A percentile compares a stretch with the other conserved stretches of the same genome.
These are phyloP conservation scores for Theonella swinhoei DNA, from an alignment of 37 sponge, comb jelly and placozoan genomes.

Conservation along the genomic window DNA sequence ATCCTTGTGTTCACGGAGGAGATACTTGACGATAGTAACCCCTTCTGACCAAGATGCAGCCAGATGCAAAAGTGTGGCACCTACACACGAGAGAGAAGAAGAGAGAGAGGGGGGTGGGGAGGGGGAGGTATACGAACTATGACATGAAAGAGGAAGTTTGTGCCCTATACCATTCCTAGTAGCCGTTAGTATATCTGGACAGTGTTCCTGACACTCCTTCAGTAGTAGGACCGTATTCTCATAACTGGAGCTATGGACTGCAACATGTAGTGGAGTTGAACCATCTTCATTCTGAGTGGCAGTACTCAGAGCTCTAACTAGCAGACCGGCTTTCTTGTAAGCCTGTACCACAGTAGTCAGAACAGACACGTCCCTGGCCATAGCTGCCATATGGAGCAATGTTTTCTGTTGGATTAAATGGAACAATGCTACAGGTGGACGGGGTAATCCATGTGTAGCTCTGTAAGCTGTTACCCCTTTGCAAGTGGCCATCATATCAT, in stretches of 20 bases:
- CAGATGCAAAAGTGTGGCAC: slow-evolving; percentile 44
- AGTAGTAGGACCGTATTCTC: not conserved
- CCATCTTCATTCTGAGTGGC: not conserved
- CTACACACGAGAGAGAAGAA: too few relatives aligned
- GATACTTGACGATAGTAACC: slow-evolving; percentile 31
- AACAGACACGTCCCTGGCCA: not conserved
- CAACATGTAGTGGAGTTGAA: not conserved
- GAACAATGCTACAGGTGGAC: too few relatives aligned
- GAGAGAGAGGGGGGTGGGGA: too few relatives aligned
- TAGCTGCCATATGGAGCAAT: slow-evolving; percentile 41
- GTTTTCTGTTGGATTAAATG: slow-evolving; percentile 3
- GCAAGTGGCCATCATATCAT: not conserved
- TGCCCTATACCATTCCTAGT: not conserved
- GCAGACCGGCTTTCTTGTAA: slow-evolving; percentile 33
- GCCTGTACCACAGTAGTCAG: slow-evolving; percentile 25
- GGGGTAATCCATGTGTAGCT: too few relatives aligned
- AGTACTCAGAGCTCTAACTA: slow-evolving; percentile 5
- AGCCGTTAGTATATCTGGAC: not conserved
- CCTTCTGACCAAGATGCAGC: slow-evolving; percentile 4
- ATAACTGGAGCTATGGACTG: not conserved
- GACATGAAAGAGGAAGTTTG: not conserved
- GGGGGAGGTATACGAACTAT: too few relatives aligned
- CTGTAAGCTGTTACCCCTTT: not conserved
- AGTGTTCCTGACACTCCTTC: not conserved
- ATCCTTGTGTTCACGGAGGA: slow-evolving; percentile 29